Evolutionary conservation across 2,797 vertebrate species (phyloP).

Genomic region (Myotis findleyi): DNA sequence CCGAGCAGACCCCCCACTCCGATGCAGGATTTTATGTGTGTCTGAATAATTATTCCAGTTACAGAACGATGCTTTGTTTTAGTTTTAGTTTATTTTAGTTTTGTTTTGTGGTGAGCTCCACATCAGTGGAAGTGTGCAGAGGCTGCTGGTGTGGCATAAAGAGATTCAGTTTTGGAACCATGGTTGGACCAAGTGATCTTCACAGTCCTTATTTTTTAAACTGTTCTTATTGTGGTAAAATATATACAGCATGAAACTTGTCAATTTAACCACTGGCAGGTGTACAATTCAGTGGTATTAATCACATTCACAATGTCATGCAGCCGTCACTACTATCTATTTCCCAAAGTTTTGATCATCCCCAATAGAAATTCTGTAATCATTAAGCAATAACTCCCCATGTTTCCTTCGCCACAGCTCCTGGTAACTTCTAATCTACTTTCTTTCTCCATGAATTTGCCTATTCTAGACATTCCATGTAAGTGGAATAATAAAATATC

Average conservation of each 20-base stretch:
- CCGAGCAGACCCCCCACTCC: not conserved
- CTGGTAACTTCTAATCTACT: not conserved
- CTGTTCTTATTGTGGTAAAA: not conserved
- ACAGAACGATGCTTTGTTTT: not conserved
- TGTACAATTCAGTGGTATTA: not conserved
- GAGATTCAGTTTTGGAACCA: not conserved
- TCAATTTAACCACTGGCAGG: not conserved
- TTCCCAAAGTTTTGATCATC: conserved; percentile 2
- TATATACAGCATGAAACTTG: not conserved
- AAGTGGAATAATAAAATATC: not conserved
- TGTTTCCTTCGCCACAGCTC: not conserved
- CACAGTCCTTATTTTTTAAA: not conserved
- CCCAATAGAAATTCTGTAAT: not conserved
- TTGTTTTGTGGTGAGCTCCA: not conserved
- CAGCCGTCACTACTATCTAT: not conserved
- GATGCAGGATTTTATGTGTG: not conserved
- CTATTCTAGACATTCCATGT: not conserved
- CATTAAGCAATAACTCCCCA: not conserved
- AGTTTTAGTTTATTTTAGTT: not conserved
- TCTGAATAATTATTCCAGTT: not conserved
- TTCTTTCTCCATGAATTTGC: not conserved
- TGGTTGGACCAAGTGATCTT: not conserved
- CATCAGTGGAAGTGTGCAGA: not conserved
- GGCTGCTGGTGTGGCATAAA: not conserved
- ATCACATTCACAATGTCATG: not conserved